phyloP scores from a whole-genome alignment of 2,888 invertebrate species.

The Pollenia labialis region DNA sequence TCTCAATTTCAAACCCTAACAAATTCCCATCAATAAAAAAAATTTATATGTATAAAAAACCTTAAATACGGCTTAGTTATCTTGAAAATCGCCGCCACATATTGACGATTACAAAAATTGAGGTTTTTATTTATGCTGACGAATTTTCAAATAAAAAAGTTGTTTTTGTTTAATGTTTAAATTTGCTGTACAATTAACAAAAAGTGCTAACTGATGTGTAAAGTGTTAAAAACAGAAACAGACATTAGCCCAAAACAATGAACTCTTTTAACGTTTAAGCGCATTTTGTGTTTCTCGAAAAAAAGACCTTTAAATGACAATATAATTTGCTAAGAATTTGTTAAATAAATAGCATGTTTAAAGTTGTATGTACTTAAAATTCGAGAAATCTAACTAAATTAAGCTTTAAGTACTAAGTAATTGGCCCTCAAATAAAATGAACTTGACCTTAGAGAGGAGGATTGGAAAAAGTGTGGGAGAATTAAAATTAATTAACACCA shows the following conservation, averaged over 20 bases:
- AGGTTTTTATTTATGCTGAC: slow-evolving; percentile 38
- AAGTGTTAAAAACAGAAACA: slow-evolving; percentile 48
- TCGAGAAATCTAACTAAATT: slow-evolving; percentile 16
- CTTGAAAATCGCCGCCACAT: slow-evolving; percentile 12
- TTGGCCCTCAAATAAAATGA: slow-evolving; percentile 27
- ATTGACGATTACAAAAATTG: background rate
- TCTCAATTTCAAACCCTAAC: background rate
- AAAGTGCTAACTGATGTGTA: slow-evolving; percentile 62
- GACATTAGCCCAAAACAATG: slow-evolving; percentile 47
- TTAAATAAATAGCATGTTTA: slow-evolving; percentile 47
- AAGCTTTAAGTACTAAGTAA: slow-evolving; percentile 22
- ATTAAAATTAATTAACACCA: background rate
- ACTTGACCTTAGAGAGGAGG: slow-evolving; percentile 46
- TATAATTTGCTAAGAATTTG: slow-evolving; percentile 57
- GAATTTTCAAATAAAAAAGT: slow-evolving; percentile 33
- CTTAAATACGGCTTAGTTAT: slow-evolving; percentile 18
- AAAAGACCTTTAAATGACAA: slow-evolving; percentile 33
- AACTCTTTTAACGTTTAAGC: slow-evolving; percentile 44
- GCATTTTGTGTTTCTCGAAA: background rate
- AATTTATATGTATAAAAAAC: background rate
- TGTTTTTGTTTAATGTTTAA: slow-evolving; percentile 31
- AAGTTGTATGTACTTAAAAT: background rate
- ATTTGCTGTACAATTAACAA: slow-evolving; percentile 41
- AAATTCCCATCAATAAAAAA: slow-evolving; percentile 17
- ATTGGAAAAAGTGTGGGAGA: background rate